Base-by-base conservation (phyloP, 2,113 vertebrate species). In the Clarias batrachus region DNA sequence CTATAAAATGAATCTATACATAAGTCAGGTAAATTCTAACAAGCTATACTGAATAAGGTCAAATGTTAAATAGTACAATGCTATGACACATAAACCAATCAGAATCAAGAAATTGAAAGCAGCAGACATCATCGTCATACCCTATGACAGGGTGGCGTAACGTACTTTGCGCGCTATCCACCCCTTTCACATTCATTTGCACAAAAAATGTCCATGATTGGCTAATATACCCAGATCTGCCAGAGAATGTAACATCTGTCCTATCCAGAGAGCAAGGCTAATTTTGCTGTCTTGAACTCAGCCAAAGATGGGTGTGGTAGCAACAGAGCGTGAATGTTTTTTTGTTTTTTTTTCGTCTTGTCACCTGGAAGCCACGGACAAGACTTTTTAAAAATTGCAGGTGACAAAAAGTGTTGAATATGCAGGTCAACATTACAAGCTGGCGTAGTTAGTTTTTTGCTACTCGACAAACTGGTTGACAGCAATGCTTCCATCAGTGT, bases 381-480 rank as follows among this genome's bases (percentile, higher is more conserved):
- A 78, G 17, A 17, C 14, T 17, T 57, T 73, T 48, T 14, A 78
- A 78, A 33, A 16, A 52, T 68, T 30, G 79, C 41, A 37, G n/a
- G 6, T 70, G 62, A 56, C 27, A 57, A 65, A 76, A 59, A 77
- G 21, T 30, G 48, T n/a, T 66, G 60, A 85, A 66, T 85, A 65
- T 23, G 71, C 73, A 65, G 33, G 9, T 33, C 73, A 60, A 48
- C 27, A 41, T 12, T 41, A n/a, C 30, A 74, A 84, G 82, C 68
- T 74, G 3, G 14, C 30, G n/a, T 21, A 74, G 56, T 84, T 83
- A 83, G 65, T 76, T 71, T 60, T 37, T 48, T 59, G 21, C 19
- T 25, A 59, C 21, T 84, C 66, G 52, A 70, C 54, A 59, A 70
- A 84, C 66, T 41, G 52, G 56, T 52, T 60, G 48, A 78, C n/a